Base-by-base conservation (phyloP, 2,113 vertebrate species). In the Trinectes maculatus region DNA sequence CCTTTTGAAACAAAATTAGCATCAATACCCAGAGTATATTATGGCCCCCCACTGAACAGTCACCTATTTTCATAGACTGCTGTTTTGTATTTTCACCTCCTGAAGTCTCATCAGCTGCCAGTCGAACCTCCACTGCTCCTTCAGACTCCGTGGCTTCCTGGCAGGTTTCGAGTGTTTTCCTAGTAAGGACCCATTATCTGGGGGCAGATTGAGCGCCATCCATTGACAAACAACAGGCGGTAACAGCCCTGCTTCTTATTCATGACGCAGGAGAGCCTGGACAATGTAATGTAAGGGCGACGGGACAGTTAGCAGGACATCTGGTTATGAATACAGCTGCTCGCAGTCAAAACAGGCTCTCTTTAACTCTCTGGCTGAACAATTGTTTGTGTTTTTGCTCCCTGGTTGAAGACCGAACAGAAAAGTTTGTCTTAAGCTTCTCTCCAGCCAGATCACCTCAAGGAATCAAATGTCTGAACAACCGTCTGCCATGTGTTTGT, bases 161-260 rank as follows among this genome's bases (percentile, higher is more conserved):
- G 84, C 86, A 72, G 68, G 73, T 83, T 87, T 87, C 64, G 67
- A 86, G 86, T 83, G 84, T 89, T 88, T 89, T 85, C 64, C 72
- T 59, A 80, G 80, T 78, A 51, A 85, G 55, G 70, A 70, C 28
- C 83, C 83, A 86, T 87, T 89, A 85, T 77, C 34, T 67, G 25
- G 18, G 57, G 66, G 37, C 69, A 28, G 46, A 55, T 63, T 28
- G 58, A 84, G 76, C 68, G 24, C 85, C 68, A 42, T 80, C 76
- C 77, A 75, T 69, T 87, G 83, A 86, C 79, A 87, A 85, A 84
- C 79, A 89, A 65, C 79, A 89, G 87, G 71, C 83, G 49, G 73
- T 44, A 85, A 79, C 87, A 84, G 76, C 65, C 60, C 77, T 43
- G 63, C 72, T 82, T 57, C 81, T 77, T 67, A 74, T 89, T 89